Evolutionary conservation across 2,888 invertebrate species (phyloP).

Genomic region (Cephalotes varians): DNA sequence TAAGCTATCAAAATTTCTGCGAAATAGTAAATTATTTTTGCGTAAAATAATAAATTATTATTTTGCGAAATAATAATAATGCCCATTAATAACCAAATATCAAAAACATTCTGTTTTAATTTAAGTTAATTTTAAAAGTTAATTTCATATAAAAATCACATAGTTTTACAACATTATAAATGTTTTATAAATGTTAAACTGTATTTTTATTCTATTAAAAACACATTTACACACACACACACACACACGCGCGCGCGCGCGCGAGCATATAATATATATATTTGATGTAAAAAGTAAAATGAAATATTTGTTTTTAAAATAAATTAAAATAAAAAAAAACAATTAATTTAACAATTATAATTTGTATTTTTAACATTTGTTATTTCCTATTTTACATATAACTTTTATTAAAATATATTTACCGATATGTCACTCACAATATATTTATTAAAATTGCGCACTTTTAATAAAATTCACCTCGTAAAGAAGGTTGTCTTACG

Average conservation of each 20-base stretch:
- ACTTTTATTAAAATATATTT: neutral
- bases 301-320: neutral
- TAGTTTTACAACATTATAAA: too few species aligned
- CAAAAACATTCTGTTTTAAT: neutral
- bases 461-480: neutral
- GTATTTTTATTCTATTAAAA: neutral
- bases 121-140: too few species aligned
- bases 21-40: neutral
- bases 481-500: neutral
- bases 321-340: conserved; percentile 5
- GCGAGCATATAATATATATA: too few species aligned
- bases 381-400: neutral
- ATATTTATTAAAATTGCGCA: neutral
- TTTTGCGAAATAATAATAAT: neutral
- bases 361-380: neutral
- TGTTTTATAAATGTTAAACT: neutral
- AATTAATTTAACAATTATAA: neutral
- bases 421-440: neutral
- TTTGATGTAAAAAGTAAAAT: neutral
- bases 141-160: neutral
- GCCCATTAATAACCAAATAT: neutral
- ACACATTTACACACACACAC: too few species aligned
- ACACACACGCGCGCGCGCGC: too few species aligned
- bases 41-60: neutral
- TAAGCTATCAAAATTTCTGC: neutral